Conservation (phyloP, 1,140 invertebrate genomes). For the Penaeus indicus region DNA sequence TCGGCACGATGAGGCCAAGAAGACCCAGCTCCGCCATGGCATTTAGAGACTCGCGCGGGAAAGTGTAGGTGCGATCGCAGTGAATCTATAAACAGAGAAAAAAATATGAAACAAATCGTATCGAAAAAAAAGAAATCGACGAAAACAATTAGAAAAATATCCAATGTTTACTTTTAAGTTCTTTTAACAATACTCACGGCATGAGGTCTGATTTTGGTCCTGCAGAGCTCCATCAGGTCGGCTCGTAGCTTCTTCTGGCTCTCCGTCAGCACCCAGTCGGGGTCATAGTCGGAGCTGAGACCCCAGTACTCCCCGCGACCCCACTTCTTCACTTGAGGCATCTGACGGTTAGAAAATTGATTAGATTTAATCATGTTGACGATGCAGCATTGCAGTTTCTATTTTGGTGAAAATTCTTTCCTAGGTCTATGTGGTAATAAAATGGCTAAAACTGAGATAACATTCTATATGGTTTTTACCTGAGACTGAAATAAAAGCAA, state of each 20-base stretch:
- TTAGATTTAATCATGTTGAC: not conserved
- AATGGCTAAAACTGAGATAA: too few species aligned
- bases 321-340: slow-evolving; percentile 48
- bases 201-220: slow-evolving; percentile 47
- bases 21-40: slow-evolving; percentile 60
- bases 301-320: slow-evolving; percentile 57
- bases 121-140: too few species aligned
- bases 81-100: too few species aligned
- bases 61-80: slow-evolving; percentile 47
- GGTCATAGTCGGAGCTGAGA: slow-evolving; percentile 38
- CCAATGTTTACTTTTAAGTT: too few species aligned
- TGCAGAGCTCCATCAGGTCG: slow-evolving; percentile 57
- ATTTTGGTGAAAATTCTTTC: too few species aligned
- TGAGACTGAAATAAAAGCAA: too few species aligned
- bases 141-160: too few species aligned
- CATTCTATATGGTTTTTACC: too few species aligned
- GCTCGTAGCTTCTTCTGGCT: slow-evolving; percentile 49
- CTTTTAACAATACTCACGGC: slow-evolving; percentile 33
- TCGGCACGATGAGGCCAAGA: slow-evolving; percentile 57
- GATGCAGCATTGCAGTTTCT: not conserved
- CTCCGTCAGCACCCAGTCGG: slow-evolving; percentile 58
- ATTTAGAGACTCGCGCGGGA: slow-evolving; percentile 48
- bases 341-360: not conserved
- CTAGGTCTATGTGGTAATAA: too few species aligned
- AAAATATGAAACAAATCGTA: too few species aligned